A percentile compares a stretch with the other conserved stretches of the same genome.
Evolutionary conservation across 2,888 invertebrate genomes (phyloP).

Genomic region (Metalampra italica): DNA sequence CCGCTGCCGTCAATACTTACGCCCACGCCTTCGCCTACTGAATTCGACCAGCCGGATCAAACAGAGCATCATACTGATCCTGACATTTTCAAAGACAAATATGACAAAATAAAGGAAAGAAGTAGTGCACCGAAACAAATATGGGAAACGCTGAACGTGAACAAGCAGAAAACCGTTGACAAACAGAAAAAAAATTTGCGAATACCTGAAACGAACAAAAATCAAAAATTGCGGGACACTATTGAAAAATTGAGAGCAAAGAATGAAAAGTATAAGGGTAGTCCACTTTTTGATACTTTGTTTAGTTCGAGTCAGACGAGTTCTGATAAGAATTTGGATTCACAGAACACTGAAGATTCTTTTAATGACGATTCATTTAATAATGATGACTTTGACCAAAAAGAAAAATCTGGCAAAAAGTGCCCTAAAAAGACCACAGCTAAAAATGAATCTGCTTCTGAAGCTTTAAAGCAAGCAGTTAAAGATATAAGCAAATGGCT

Average conservation of each 20-base stretch:
- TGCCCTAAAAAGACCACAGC: conserved; percentile 63
- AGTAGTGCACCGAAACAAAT: conserved; percentile 71
- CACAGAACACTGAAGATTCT: conserved; percentile 37
- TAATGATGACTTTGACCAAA: conserved; percentile 32
- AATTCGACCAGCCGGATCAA: conserved; percentile 26
- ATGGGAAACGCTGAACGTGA: conserved; percentile 66
- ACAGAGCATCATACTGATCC: conserved; percentile 45
- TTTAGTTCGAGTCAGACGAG: conserved; percentile 45
- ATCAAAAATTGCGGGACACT: conserved; percentile 74
- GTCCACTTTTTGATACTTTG: conserved; percentile 48
- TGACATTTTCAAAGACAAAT: conserved; percentile 77
- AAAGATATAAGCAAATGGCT: conserved; percentile 94
- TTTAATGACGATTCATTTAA: conserved; percentile 31
- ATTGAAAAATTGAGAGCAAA: conserved; percentile 82
- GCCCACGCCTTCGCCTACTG: conserved; percentile 58
- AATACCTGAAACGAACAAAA: conserved; percentile 68
- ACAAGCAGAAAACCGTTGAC: conserved; percentile 60
- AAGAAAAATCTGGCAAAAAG: conserved; percentile 52
- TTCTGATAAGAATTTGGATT: conserved; percentile 33
- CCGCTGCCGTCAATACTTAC: conserved; percentile 69
- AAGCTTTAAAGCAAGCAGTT: conserved; percentile 81
- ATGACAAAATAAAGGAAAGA: conserved; percentile 80
- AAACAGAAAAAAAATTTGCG: conserved; percentile 56
- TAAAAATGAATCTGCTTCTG: conserved; percentile 78
- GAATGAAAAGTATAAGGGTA: conserved; percentile 74